Conservation (phyloP, 2,888 invertebrate species). For the Drosophila atroscutellata region DNA sequence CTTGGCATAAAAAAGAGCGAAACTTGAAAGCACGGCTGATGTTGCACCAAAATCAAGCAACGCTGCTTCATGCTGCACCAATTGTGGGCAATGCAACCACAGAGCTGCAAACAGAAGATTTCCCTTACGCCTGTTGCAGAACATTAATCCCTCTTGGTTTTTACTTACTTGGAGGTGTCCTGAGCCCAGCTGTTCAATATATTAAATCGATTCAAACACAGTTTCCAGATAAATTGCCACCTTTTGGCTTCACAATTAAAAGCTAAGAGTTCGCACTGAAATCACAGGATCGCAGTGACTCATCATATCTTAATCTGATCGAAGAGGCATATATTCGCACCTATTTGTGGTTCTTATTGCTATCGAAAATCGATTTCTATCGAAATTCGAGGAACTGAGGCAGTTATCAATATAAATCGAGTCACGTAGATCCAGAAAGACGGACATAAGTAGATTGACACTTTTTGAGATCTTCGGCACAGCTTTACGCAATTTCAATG, state of each 20-base stretch:
- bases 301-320: not conserved
- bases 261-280: too few species aligned
- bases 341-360: not conserved
- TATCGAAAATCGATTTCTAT: not conserved
- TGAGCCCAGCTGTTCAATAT: not conserved
- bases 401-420: not conserved
- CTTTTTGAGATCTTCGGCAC: not conserved
- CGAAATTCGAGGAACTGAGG: not conserved
- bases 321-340: not conserved
- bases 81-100: not conserved
- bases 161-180: not conserved
- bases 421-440: not conserved
- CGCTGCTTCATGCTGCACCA: not conserved
- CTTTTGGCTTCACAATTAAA: not conserved
- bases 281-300: not conserved
- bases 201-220: not conserved
- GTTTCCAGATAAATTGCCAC: not conserved
- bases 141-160: not conserved
- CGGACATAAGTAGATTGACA: too few species aligned
- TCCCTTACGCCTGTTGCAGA: not conserved
- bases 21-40: not conserved
- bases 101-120: not conserved
- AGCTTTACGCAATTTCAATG: not conserved
- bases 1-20: not conserved
- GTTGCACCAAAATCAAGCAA: not conserved